Evolutionary conservation across 2,113 vertebrate species (phyloP).

Genomic region (Psettodes erumei): DNA sequence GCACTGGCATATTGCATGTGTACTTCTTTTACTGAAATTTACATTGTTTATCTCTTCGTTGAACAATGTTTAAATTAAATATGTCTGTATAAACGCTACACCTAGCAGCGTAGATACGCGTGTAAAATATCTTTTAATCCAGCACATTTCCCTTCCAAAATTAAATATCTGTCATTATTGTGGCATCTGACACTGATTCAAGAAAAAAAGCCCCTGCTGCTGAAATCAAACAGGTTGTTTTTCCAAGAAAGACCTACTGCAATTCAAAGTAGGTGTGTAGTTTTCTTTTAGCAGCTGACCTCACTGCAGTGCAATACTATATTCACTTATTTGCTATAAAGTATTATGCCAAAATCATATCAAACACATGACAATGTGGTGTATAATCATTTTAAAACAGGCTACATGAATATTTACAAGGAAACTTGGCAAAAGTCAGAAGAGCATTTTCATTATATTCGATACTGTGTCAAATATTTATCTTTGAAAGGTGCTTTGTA

Average conservation of each 20-base stretch:
- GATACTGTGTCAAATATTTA: neutral
- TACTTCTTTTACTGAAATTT: no score
- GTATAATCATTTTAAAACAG: neutral
- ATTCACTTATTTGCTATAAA: neutral
- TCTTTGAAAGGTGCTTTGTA: slow-evolving; percentile 18
- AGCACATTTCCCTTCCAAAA: neutral
- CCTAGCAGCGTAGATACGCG: neutral
- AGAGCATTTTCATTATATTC: neutral
- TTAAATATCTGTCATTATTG: neutral
- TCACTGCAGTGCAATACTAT: neutral
- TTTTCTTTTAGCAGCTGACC: neutral
- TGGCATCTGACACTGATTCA: neutral
- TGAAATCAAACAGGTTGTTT: neutral
- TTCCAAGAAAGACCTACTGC: no score
- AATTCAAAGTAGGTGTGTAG: no score
- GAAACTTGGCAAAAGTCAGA: neutral
- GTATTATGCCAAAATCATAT: no score
- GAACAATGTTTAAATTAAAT: neutral
- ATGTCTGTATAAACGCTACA: neutral
- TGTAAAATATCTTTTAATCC: neutral
- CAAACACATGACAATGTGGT: no score
- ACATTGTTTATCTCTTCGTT: neutral
- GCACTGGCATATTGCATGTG: no score
- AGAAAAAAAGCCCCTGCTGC: neutral
- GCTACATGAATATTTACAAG: no score